phyloP scores from a whole-genome alignment of 2,888 invertebrate genomes.

The Tipula confusa region DNA sequence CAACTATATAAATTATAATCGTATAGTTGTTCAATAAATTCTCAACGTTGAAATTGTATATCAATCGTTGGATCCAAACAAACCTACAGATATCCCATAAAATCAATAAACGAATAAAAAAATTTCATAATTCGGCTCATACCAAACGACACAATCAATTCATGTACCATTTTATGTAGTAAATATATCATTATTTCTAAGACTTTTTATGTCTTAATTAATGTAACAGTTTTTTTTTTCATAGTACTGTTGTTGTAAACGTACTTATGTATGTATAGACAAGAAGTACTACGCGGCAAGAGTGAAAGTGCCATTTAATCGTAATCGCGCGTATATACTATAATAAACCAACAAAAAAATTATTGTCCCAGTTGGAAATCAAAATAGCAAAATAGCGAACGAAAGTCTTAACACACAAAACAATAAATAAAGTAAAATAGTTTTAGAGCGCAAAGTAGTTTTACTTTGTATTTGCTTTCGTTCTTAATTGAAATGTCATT shows the following conservation, averaged over 20 bases:
- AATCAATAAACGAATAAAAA: neutral
- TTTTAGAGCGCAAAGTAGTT: neutral
- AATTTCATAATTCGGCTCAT: neutral
- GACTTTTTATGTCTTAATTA: neutral
- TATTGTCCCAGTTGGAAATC: conserved; percentile 5
- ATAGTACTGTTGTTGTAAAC: neutral
- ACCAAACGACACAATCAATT: neutral
- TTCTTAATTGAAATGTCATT: conserved; percentile 20
- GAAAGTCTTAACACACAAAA: neutral
- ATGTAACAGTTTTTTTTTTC: neutral
- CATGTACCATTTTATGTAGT: neutral
- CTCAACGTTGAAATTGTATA: too few species aligned
- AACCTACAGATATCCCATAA: neutral
- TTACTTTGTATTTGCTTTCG: neutral
- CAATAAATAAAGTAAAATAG: too few species aligned
- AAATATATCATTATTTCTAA: neutral
- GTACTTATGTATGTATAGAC: too few species aligned
- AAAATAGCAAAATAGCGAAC: neutral
- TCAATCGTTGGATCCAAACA: neutral
- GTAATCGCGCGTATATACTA: conserved; percentile 14
- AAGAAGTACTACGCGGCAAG: neutral
- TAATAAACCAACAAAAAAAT: conserved; percentile 10
- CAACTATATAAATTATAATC: neutral
- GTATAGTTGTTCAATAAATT: neutral
- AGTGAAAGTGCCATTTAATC: conserved; percentile 12